A percentile compares a stretch with the other conserved stretches of the same genome.
Evolutionary conservation across 1,140 invertebrate species (phyloP).

Genomic region (Colletes gigas): DNA sequence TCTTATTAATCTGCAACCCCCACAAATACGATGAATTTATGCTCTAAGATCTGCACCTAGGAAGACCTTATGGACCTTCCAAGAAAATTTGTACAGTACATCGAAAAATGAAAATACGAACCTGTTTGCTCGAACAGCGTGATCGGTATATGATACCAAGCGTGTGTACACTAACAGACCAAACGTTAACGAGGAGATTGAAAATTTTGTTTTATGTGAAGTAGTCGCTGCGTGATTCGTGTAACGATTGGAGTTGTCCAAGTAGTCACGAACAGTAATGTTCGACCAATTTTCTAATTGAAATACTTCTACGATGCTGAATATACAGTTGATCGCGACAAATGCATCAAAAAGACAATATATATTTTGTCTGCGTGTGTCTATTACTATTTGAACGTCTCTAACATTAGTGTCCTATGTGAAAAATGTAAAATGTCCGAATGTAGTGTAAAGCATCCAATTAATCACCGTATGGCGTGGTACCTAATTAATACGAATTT

Average conservation of each 20-base stretch:
- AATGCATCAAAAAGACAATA: no score
- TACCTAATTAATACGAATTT: not conserved
- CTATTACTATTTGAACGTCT: not conserved
- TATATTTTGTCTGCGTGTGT: no score
- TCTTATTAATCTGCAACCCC: conserved; percentile 43
- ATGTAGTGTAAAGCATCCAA: not conserved
- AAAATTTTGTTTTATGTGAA: not conserved
- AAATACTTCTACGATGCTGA: no score
- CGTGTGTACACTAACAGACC: conserved; percentile 28
- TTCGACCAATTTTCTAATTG: no score
- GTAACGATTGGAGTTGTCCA: no score
- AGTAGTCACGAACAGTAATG: no score
- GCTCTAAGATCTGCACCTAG: not conserved
- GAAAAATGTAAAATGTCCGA: not conserved
- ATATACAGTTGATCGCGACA: no score
- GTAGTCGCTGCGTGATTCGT: no score
- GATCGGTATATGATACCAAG: not conserved
- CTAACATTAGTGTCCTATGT: not conserved
- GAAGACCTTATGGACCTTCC: not conserved
- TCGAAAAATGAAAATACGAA: not conserved
- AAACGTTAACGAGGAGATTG: not conserved
- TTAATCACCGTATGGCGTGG: conserved; percentile 3
- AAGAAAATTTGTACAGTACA: not conserved
- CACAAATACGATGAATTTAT: conserved; percentile 17
- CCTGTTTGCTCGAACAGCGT: not conserved